Evolutionary conservation across 2,797 vertebrate species (phyloP).

Genomic region (Tinamus major): DNA sequence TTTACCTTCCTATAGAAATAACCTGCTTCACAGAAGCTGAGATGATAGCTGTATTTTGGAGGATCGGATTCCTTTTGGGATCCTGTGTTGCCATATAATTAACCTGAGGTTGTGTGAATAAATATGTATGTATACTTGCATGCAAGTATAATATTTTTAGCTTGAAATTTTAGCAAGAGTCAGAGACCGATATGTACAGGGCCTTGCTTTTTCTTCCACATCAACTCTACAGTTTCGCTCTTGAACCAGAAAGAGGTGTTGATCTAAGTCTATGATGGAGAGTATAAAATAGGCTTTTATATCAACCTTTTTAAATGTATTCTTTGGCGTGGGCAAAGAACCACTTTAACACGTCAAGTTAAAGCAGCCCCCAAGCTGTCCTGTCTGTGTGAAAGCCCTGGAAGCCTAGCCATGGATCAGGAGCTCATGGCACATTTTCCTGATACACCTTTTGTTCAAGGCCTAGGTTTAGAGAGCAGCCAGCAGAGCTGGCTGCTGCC

Average conservation of each 20-base stretch:
- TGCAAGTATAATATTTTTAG: neutral
- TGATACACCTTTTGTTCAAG: neutral
- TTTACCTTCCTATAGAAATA: neutral
- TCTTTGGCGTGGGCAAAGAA: neutral
- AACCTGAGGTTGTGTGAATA: constrained; percentile 38
- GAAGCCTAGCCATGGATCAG: neutral
- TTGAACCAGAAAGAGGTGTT: constrained; percentile 25
- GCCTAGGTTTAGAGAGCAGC: neutral
- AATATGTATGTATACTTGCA: neutral
- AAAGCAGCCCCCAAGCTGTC: neutral
- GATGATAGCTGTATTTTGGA: constrained; percentile 22
- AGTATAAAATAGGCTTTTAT: neutral
- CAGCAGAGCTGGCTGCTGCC: neutral
- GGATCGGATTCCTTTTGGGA: constrained; percentile 6
- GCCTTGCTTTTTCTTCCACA: constrained; percentile 7
- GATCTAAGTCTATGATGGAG: neutral
- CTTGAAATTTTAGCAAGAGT: constrained; percentile 34
- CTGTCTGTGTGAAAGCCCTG: neutral
- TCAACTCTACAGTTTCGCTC: neutral
- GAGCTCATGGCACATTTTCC: neutral
- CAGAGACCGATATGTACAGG: neutral
- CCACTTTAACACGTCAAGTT: neutral
- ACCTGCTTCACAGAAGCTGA: neutral
- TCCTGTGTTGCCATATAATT: constrained; percentile 35
- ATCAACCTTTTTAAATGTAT: neutral